Base-by-base conservation (phyloP, 2,888 invertebrate species). In the Apodemia mormo region DNA sequence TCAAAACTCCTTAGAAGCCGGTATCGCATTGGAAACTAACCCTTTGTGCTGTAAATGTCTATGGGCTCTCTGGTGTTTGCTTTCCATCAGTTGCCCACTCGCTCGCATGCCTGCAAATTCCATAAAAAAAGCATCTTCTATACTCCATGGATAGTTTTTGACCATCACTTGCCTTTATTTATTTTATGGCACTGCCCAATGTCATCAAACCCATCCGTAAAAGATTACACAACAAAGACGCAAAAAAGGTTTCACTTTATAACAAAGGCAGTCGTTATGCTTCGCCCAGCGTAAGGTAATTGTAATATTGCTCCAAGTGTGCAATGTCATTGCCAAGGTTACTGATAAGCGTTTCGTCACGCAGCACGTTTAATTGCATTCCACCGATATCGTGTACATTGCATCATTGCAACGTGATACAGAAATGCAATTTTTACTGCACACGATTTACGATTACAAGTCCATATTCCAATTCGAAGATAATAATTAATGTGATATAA, bases 241-340 rank as follows among this genome's bases (percentile, higher is more conserved):
- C 14, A 40, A 14, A 49, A 49, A 14, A 49, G 56, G 43, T 43
- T 54, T 22, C 33, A 58, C 12, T 37, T 67, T 37, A 40, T 33
- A 66, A 72, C 69, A 72, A 69, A 67, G 72, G 73, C 69, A 33
- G 4, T 72, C 68, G 75, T 74, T 74, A 72, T 74, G 73, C 77
- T 73, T 68, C 72, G 68, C 66, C 68, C 72, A 70, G 66, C 70
- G 66, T 70, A 65, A 68, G 71, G 74, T 65, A 70, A 72, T 73
- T 74, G 61, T 58, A 33, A 37, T 33, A 69, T 70, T 66, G 68
- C 72, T 66, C 78, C 76, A 52, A 52, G 52, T 52, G 52, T 8
- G 81, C 85, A 87, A 86, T 86, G 90, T 88, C 92, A 91, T 74
- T 89, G 92, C 85, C 91, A 92, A 92, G 92, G 92, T 82, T 83